These are phyloP conservation scores for Artibeus lituratus DNA, from an alignment of 2,797 vertebrate genomes.

Conservation along the genomic window DNA sequence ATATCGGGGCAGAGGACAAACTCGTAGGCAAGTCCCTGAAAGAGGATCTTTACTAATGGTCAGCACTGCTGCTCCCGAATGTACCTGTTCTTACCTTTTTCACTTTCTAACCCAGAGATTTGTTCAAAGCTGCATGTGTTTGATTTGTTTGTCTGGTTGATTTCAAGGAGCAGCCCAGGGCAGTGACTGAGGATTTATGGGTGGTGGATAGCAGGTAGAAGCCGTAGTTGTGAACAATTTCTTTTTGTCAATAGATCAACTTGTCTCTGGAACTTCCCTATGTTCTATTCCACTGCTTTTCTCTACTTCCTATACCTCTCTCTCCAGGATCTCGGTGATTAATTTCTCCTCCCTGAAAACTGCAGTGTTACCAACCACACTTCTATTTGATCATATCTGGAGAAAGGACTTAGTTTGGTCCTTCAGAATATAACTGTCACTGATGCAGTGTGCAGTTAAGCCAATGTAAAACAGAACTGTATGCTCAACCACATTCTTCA, in stretches of 20 bases:
- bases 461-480: neutral
- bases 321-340: neutral
- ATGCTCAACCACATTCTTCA: neutral
- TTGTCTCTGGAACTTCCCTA: neutral
- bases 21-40: neutral
- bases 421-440: neutral
- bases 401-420: neutral
- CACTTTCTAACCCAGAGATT: neutral
- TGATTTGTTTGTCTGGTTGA: neutral
- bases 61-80: neutral
- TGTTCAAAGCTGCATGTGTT: neutral
- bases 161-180: neutral
- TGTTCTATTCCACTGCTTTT: neutral
- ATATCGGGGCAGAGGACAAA: neutral
- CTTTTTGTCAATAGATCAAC: neutral
- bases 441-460: neutral
- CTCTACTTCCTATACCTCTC: neutral
- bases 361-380: neutral
- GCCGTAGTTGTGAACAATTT: fast-evolving
- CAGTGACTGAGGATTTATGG: too few relatives aligned
- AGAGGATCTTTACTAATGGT: neutral
- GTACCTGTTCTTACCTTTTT: neutral
- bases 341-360: neutral
- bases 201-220: neutral
- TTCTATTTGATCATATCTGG: neutral